These are phyloP conservation scores for Chloropsis hardwickii DNA, from an alignment of 2,113 vertebrate genomes.

Conservation along the genomic window DNA sequence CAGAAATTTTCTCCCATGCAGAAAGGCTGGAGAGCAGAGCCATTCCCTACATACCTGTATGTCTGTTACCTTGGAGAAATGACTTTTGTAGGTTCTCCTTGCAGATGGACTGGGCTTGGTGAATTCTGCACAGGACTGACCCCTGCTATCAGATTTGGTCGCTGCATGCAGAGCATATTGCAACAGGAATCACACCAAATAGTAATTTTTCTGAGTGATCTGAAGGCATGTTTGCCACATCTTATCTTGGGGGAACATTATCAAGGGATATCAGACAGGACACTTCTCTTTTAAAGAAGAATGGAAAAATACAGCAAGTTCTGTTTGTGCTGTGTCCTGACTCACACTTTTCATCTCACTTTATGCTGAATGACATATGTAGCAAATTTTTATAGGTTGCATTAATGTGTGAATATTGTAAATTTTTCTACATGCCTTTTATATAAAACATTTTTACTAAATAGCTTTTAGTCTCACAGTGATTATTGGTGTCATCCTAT, in stretches of 20 bases:
- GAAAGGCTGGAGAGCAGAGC: background rate
- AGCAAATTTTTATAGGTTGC: background rate
- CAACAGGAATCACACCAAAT: background rate
- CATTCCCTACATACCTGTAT: background rate
- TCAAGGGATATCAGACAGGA: background rate
- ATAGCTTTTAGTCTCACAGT: background rate
- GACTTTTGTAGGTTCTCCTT: background rate
- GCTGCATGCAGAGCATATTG: background rate
- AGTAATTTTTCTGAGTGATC: background rate
- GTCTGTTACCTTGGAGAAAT: background rate
- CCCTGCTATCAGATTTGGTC: background rate
- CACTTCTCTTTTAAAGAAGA: background rate
- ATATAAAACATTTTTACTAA: constrained; percentile 27
- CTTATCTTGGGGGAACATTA: background rate
- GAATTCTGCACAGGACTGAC: background rate
- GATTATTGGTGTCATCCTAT: background rate
- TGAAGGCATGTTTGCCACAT: background rate
- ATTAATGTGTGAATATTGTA: background rate
- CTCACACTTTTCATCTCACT: background rate
- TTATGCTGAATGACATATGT: background rate
- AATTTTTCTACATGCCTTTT: constrained; percentile 36
- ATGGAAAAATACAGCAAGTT: background rate
- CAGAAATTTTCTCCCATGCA: background rate
- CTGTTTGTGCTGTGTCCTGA: background rate
- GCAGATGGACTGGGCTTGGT: background rate